Percentiles rank a stretch among this genome's conserved stretches.
Conservation (phyloP, 2,113 vertebrate genomes). For the Pelmatolapia mariae region DNA sequence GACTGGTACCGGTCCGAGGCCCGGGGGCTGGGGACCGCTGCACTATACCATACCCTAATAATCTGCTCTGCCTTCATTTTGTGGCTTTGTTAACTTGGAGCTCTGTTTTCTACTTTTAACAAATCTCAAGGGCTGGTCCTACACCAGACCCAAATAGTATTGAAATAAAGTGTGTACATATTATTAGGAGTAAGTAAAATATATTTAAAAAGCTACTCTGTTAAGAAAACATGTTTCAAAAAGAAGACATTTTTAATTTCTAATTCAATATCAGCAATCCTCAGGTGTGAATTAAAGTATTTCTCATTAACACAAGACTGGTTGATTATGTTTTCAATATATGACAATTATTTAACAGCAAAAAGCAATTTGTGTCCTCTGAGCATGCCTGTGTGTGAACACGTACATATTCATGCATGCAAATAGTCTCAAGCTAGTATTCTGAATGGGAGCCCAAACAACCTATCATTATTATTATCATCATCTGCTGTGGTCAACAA, state of each 20-base stretch:
- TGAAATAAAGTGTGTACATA: not conserved
- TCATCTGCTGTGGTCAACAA: not conserved
- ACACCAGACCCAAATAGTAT: not conserved
- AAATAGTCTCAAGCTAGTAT: not conserved
- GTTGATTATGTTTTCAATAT: not conserved
- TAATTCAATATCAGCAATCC: not conserved
- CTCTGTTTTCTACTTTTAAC: not conserved
- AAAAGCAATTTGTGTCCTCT: not conserved
- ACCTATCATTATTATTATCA: not conserved
- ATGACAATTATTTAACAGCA: not conserved
- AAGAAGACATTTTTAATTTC: not conserved
- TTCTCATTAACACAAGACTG: not conserved
- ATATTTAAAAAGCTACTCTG: not conserved
- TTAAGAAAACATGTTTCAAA: not conserved
- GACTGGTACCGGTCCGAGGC: too few species aligned
- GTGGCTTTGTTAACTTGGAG: not conserved
- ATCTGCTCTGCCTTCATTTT: not conserved
- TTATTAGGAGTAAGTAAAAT: not conserved
- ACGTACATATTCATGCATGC: not conserved
- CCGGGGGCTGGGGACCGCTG: too few species aligned
- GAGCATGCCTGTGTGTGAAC: not conserved
- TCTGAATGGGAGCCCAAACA: not conserved
- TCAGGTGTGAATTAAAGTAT: not conserved
- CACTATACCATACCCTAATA: not conserved
- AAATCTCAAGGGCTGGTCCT: not conserved